Conservation (phyloP, 2,888 invertebrate genomes). For the Pherbina coryleti region DNA sequence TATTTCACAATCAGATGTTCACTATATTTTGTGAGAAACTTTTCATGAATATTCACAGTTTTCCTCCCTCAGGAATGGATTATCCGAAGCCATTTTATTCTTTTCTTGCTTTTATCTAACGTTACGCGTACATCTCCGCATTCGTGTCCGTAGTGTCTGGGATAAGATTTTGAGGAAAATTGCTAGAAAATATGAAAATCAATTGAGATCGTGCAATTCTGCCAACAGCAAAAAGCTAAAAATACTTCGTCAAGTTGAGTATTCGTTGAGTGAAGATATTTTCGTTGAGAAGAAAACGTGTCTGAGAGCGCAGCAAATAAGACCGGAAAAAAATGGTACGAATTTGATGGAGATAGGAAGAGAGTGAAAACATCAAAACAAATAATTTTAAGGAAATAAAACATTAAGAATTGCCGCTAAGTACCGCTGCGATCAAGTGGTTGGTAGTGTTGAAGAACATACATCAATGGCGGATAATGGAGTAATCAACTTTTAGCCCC, state of each 20-base stretch:
- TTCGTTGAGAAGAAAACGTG: neutral
- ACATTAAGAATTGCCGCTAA: no score
- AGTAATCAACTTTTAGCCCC: neutral
- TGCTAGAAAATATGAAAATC: slow-evolving; percentile 38
- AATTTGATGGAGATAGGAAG: neutral
- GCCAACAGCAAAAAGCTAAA: slow-evolving; percentile 22
- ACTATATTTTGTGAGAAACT: neutral
- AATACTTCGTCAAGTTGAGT: slow-evolving; percentile 25
- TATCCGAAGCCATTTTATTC: slow-evolving; percentile 41
- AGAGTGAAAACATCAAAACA: neutral
- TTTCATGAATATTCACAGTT: neutral
- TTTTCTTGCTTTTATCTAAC: slow-evolving; percentile 43
- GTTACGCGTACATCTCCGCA: slow-evolving; percentile 48
- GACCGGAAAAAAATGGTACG: neutral
- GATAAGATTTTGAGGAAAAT: slow-evolving; percentile 40
- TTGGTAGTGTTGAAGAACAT: neutral
- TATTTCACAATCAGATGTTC: neutral
- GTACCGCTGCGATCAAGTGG: no score
- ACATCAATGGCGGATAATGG: neutral
- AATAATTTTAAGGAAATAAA: neutral
- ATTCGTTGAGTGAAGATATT: slow-evolving; percentile 23
- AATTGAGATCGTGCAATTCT: slow-evolving; percentile 26
- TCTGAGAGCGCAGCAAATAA: neutral
- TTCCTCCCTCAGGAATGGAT: slow-evolving; percentile 34
- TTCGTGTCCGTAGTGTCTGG: slow-evolving; percentile 39